Conservation (phyloP, 2,888 invertebrate genomes). For the Torymus texanus region DNA sequence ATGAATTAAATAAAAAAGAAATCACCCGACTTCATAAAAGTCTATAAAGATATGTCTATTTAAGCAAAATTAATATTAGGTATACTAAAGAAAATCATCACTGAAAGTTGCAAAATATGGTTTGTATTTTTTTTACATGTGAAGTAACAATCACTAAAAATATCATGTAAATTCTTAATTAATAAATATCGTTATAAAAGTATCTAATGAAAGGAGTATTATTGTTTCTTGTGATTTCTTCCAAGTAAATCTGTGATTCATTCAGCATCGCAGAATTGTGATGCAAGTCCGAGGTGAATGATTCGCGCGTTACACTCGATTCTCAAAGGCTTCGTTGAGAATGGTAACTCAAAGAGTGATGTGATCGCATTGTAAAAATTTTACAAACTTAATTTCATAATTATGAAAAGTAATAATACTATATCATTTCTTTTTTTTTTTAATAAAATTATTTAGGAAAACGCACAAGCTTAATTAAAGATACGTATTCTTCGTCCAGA, state of each 20-base stretch:
- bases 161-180: constrained; percentile 62
- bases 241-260: constrained; percentile 33
- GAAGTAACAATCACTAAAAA: constrained; percentile 59
- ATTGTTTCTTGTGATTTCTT: constrained; percentile 27
- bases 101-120: constrained; percentile 57
- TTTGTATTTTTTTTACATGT: constrained; percentile 58
- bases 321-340: constrained; percentile 23
- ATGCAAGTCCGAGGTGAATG: constrained; percentile 13
- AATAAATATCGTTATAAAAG: constrained; percentile 62
- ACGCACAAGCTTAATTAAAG: constrained; percentile 25
- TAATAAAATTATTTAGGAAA: constrained; percentile 32
- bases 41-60: neutral
- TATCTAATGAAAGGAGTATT: constrained; percentile 56
- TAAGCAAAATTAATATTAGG: constrained; percentile 18
- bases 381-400: constrained; percentile 9
- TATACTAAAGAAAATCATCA: constrained; percentile 20
- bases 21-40: neutral
- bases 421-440: neutral
- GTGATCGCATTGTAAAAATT: constrained; percentile 4
- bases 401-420: constrained; percentile 35
- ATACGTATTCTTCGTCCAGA: constrained; percentile 36
- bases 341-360: constrained; percentile 34
- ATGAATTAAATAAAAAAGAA: constrained; percentile 1
- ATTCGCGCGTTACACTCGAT: constrained; percentile 4
- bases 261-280: constrained; percentile 12